Base-by-base conservation (phyloP, 2,888 invertebrate genomes). In the Gibbula magus region DNA sequence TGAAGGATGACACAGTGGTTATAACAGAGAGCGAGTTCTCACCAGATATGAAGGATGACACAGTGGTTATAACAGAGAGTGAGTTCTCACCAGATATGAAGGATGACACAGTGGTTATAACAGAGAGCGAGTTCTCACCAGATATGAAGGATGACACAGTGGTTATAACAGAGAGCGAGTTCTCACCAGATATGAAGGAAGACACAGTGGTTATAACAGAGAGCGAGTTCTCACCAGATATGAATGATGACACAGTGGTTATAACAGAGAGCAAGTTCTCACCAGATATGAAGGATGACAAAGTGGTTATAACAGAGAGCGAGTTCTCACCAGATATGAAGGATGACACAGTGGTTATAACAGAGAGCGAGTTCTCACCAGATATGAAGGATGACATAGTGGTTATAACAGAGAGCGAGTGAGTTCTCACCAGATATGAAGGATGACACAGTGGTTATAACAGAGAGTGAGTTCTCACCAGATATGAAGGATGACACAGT, bases 1-100 rank as follows among this genome's bases (percentile, higher is more conserved):
- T n/a, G 35, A 70, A 70, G 10, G 70, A 35, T 70, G 70, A 70
- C 20, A 70, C 20, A 16, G 70, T 18, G 18, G 39, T 70, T 18
- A 70, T 4, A 4, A n/a, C 70, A 10, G 39, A 35, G 3, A 70
- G 35, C n/a, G n/a, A n/a, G n/a, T n/a, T n/a, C n/a, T n/a, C n/a
- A n/a, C n/a, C n/a, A n/a, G n/a, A n/a, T n/a, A n/a, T n/a, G 35
- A 70, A 70, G 10, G 70, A 35, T 70, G 70, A 70, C 20, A 70
- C 20, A 16, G 70, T 18, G 18, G 39, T 70, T 18, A 70, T 4
- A 4, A n/a, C 70, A 10, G 39, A 35, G 3, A 70, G 35, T n/a
- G n/a, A n/a, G n/a, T n/a, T n/a, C n/a, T n/a, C n/a, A n/a, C n/a
- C n/a, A n/a, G n/a, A n/a, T n/a, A n/a, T n/a, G 35, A 70, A 70